A percentile compares a stretch with the other conserved stretches of the same genome.
These are phyloP conservation scores for Lepas anatifera DNA, from an alignment of 2,888 invertebrate genomes.

Conservation along the genomic window DNA sequence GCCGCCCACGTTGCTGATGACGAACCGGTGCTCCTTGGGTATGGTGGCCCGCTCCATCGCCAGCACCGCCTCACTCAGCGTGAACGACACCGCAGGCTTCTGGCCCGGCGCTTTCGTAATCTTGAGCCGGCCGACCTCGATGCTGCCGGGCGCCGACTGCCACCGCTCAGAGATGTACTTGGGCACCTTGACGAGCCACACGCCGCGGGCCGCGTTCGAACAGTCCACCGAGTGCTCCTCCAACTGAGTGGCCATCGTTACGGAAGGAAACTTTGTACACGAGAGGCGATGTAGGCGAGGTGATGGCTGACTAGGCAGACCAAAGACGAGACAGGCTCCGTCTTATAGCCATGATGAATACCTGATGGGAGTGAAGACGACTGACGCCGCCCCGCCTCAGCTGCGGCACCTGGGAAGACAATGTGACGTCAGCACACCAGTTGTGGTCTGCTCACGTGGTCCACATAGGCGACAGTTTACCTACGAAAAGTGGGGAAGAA, in stretches of 20 bases:
- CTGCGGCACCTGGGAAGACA: too few species aligned
- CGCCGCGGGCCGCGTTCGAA: conserved; percentile 76
- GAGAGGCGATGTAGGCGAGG: too few species aligned
- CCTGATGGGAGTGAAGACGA: too few species aligned
- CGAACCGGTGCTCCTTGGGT: conserved; percentile 82
- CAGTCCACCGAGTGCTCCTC: conserved; percentile 48
- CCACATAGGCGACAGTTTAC: too few species aligned
- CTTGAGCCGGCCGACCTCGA: conserved; percentile 84
- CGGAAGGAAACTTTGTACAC: too few species aligned
- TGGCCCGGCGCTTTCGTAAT: conserved; percentile 55
- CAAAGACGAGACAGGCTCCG: too few species aligned
- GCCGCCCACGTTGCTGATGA: conserved; percentile 77
- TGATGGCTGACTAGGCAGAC: too few species aligned
- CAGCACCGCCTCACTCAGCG: conserved; percentile 65
- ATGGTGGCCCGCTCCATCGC: conserved; percentile 36
- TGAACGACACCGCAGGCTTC: conserved; percentile 75
- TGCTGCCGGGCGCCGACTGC: conserved; percentile 80
- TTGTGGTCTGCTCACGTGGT: too few species aligned
- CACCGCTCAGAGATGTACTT: conserved; percentile 92
- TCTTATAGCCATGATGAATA: too few species aligned
- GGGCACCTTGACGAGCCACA: conserved; percentile 65
- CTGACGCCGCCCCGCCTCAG: too few species aligned
- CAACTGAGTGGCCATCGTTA: neutral
- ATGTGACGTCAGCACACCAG: too few species aligned
- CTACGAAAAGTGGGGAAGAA: too few species aligned